Percentiles rank a stretch among this genome's conserved stretches.
Conservation (phyloP, 2,797 vertebrate genomes). For the Chiloscyllium punctatum region DNA sequence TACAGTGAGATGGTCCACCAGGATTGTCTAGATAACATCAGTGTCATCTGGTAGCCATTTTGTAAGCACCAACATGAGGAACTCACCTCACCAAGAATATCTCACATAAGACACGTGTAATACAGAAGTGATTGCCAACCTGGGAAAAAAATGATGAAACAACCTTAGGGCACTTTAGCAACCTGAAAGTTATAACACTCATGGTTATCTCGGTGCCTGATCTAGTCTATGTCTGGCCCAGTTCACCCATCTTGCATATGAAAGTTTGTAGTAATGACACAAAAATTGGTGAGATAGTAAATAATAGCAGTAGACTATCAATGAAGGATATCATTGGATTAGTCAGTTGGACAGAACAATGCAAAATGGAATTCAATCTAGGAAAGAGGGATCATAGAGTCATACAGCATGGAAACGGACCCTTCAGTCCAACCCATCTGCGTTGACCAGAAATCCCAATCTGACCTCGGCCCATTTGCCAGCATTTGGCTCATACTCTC, state of each 20-base stretch:
- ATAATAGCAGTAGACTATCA: no score
- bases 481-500: no score
- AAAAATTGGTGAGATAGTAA: no score
- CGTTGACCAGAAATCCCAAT: no score
- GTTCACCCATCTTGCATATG: neutral
- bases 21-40: slow-evolving; percentile 88
- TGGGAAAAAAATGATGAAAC: neutral
- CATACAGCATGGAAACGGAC: no score
- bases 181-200: neutral
- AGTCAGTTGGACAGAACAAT: no score
- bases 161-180: neutral
- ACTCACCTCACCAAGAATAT: neutral
- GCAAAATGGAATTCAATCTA: no score
- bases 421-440: no score
- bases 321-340: no score
- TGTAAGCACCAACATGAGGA: slow-evolving; percentile 55
- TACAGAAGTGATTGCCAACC: neutral
- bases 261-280: neutral
- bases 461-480: no score
- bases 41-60: slow-evolving; percentile 76
- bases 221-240: neutral
- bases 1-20: slow-evolving; percentile 81
- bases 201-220: neutral
- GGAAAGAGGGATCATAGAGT: no score
- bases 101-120: neutral